Conservation (phyloP, 2,888 invertebrate species). For the Acrobasis repandana region DNA sequence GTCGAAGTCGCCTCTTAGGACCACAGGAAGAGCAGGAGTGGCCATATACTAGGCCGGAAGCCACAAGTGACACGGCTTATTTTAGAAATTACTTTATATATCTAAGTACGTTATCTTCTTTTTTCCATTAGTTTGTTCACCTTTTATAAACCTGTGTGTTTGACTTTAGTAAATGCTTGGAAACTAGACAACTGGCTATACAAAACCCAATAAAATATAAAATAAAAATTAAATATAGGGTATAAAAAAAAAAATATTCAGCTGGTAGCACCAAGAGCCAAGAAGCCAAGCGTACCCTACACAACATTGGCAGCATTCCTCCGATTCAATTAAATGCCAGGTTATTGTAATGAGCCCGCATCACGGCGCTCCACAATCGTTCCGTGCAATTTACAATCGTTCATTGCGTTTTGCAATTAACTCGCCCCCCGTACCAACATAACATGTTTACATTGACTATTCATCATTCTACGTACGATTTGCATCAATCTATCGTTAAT, state of each 20-base stretch:
- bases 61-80: too few species aligned
- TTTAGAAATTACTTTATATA: too few species aligned
- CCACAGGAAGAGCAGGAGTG: too few species aligned
- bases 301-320: slow-evolving; percentile 51
- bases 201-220: too few species aligned
- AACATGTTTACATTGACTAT: slow-evolving; percentile 47
- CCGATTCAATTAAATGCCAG: slow-evolving; percentile 69
- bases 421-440: slow-evolving; percentile 51
- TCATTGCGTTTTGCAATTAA: slow-evolving; percentile 72
- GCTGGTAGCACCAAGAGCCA: slow-evolving; percentile 6
- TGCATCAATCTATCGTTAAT: slow-evolving; percentile 34
- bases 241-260: background rate
- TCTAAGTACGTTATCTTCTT: too few species aligned
- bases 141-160: too few species aligned
- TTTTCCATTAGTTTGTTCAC: too few species aligned
- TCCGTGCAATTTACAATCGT: slow-evolving; percentile 72
- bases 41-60: too few species aligned
- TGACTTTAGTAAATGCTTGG: too few species aligned
- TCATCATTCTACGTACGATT: slow-evolving; percentile 46
- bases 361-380: slow-evolving; percentile 61
- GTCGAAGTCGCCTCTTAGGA: too few species aligned
- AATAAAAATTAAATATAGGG: too few species aligned
- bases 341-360: slow-evolving; percentile 75
- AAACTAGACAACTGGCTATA: too few species aligned
- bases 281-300: slow-evolving; percentile 13